Evolutionary conservation across 2,113 vertebrate species (phyloP), one percentile per base, ranked within the genome.

Genomic region (Scartelaos histophorus): DNA sequence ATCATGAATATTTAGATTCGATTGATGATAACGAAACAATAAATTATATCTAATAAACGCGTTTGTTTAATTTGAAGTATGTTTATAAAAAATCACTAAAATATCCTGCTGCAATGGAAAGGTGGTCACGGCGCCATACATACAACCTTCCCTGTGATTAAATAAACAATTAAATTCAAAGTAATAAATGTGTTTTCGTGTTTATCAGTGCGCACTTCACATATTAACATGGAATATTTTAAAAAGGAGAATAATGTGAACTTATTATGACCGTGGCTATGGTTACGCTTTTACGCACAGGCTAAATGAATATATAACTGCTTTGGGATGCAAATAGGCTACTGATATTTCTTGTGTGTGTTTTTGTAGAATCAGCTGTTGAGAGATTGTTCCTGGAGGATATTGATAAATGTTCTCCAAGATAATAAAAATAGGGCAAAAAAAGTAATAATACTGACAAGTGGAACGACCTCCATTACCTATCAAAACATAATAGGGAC

Each of bases 391-490:
- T 43, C 19, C 34, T 12, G 12, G 16, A 43, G 17, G 61, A 64
- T n/a, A n/a, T 16, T 64, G 61, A 21, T 64, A 38, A 64, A 38
- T n/a, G 10, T 10, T 19, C 60, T 13, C 4, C 16, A 47, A 25
- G 58, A 67, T 65, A 22, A 67, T 29, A 77, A 69, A 22, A 24
- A 51, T 1, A 51, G 6, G 17, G 0, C 15, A 17, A 16, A 51
- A 57, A n/a, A 25, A 25, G 24, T 10, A 38, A 69, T 73, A 77
- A 71, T 51, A 22, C 2, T 61, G 58, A 68, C 70, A 74, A 68
- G 67, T 73, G 0, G 9, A 43, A 64, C 61, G 61, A 64, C 34
- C 61, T 22, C 45, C 69, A 73, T 47, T 43, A 19, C 13, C 53
- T 60, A 5, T n/a, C 13, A 16, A 19, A 43, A 67, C 61, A 64